Base-by-base conservation (phyloP, 2,888 invertebrate genomes). In the Temnothorax unifasciatus region DNA sequence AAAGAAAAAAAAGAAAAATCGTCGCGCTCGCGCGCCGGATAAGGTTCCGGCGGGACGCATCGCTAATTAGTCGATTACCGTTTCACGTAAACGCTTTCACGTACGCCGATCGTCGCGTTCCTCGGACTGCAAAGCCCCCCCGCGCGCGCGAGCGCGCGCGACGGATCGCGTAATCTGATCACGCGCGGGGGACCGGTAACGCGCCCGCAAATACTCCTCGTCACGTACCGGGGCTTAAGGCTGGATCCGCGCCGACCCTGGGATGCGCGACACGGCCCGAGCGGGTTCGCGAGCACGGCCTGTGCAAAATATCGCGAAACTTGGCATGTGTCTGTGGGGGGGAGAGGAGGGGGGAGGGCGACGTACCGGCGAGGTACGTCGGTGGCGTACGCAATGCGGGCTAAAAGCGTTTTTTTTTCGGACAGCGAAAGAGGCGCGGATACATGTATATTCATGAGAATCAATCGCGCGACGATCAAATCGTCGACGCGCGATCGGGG, bases 171-270 rank as follows among this genome's bases (percentile, higher is more conserved):
- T 93, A 93, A 93, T 93, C 93, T 92, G 93, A 93, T 93, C 93
- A 93, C 93, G 93, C 92, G 88, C 90, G 87, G 84, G 71, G 89
- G 87, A 90, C 74, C 89, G 88, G 91, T 90, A 92, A 93, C 93
- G 90, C 93, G 90, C 88, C 89, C 85, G 93, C 93, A 93, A 93
- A 93, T 92, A 93, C 90, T 90, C 91, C 89, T 89, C 90, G 92
- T 93, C 93, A 93, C 93, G 93, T 93, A 93, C 88, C 84, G 84
- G 82, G 88, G 93, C 93, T 93, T 93, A 93, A 92, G 92, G 86
- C 81, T 81, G 89, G 87, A 85, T 86, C 83, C 87, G 83, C 84
- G 59, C 54, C 71, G 64, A 73, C 63, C 68, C 85, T 76, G 75
- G 57, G 44, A 71, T 64, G 76, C 61, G 59, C 38, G 68, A 47